Percentiles rank a stretch among this genome's conserved stretches.
Evolutionary conservation across 2,113 vertebrate species (phyloP).

Genomic region (Diadophis punctatus): DNA sequence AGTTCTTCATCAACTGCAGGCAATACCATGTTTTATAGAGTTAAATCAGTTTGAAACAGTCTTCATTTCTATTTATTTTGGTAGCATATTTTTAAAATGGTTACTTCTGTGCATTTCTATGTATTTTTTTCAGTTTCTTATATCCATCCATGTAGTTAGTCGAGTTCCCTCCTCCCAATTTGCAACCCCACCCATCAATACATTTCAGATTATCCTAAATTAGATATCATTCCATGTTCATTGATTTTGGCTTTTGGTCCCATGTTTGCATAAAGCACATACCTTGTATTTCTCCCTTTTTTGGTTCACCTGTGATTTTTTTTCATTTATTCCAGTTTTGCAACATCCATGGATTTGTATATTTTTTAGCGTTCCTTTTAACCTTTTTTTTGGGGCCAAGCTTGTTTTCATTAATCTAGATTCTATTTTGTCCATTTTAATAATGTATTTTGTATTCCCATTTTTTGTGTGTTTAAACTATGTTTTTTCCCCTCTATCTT

Average conservation of each 20-base stretch:
- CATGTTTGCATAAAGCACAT: background rate
- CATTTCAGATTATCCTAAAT: background rate
- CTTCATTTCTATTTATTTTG: background rate
- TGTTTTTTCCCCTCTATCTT: background rate
- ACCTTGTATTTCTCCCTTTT: slow-evolving; percentile 19
- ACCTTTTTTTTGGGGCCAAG: background rate
- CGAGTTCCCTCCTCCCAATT: background rate
- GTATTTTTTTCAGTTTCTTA: background rate
- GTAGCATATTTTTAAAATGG: background rate
- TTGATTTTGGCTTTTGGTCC: background rate
- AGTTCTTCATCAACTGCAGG: background rate
- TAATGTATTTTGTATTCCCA: slow-evolving; percentile 16
- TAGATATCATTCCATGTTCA: background rate
- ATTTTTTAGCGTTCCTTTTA: slow-evolving; percentile 12
- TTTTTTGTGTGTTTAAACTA: slow-evolving; percentile 6
- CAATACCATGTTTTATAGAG: background rate
- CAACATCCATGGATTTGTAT: background rate
- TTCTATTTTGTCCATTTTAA: slow-evolving; percentile 26
- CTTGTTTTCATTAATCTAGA: background rate
- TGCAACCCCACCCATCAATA: background rate
- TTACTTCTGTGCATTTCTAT: background rate
- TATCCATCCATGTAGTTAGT: background rate
- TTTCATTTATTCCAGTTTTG: background rate
- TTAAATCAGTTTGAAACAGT: background rate
- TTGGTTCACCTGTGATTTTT: slow-evolving; percentile 1